Percentiles rank a stretch among this genome's conserved stretches.
phyloP scores from a whole-genome alignment of 2,113 vertebrate genomes.

The Scalopus aquaticus region DNA sequence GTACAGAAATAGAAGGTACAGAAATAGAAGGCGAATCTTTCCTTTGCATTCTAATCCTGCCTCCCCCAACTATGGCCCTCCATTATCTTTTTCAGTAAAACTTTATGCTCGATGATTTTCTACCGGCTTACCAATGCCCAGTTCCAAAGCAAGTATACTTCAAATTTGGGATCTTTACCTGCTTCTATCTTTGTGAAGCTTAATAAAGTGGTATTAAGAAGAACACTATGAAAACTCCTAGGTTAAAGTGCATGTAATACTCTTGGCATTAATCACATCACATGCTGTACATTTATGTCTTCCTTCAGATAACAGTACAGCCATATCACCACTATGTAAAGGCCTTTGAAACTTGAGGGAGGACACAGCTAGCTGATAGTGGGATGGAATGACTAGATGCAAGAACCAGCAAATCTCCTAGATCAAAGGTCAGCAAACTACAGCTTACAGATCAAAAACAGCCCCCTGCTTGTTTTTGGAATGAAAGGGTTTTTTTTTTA shows the following conservation, averaged over 20 bases:
- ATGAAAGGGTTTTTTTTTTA: too few relatives aligned
- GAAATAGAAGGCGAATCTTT: background rate
- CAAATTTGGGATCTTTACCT: background rate
- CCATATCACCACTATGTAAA: background rate
- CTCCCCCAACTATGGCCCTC: background rate
- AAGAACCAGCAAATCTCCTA: background rate
- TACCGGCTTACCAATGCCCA: background rate
- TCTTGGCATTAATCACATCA: background rate
- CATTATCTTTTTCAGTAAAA: constrained; percentile 2
- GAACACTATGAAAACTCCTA: background rate
- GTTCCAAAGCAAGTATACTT: background rate
- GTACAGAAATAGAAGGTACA: constrained; percentile 26
- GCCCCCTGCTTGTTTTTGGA: background rate
- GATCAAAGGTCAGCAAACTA: background rate
- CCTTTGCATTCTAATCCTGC: constrained; percentile 25
- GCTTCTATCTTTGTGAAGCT: background rate
- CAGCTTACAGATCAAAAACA: background rate
- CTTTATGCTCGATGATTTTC: background rate
- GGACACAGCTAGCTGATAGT: background rate
- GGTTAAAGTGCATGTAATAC: background rate
- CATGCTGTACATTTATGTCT: background rate
- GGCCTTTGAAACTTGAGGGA: constrained; percentile 7
- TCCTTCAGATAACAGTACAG: background rate
- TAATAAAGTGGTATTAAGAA: background rate
- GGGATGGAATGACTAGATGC: background rate